Evolutionary conservation across 1,140 invertebrate species (phyloP).

Genomic region (Achatina immaculata): DNA sequence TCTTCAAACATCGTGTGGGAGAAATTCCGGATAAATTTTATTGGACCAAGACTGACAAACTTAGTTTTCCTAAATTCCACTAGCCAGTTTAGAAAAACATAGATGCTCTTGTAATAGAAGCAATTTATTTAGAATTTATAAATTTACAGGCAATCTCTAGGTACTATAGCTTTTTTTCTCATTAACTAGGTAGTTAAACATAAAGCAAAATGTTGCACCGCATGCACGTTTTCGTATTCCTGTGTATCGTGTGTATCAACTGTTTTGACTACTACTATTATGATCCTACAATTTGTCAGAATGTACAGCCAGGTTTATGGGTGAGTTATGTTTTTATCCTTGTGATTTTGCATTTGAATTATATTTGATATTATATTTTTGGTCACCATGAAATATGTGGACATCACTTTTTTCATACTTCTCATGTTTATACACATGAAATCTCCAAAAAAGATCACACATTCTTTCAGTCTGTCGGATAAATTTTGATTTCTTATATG

Average conservation of each 20-base stretch:
- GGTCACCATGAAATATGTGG: too few species aligned
- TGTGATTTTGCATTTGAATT: background rate
- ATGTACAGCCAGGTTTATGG: conserved; percentile 50
- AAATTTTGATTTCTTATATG: too few species aligned
- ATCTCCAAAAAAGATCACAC: too few species aligned
- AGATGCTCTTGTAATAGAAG: background rate
- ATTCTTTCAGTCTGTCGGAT: too few species aligned
- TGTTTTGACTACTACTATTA: conserved; percentile 39
- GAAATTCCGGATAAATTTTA: background rate
- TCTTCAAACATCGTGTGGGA: background rate
- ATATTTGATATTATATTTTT: too few species aligned
- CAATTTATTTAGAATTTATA: too few species aligned
- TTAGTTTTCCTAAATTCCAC: background rate
- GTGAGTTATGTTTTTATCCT: conserved; percentile 31
- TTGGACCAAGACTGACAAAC: background rate
- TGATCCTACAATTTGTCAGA: conserved; percentile 43
- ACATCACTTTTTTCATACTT: too few species aligned
- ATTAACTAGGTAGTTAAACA: too few species aligned
- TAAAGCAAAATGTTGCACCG: conserved; percentile 2
- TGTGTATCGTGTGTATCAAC: conserved; percentile 3
- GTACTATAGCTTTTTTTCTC: too few species aligned
- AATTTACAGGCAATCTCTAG: too few species aligned
- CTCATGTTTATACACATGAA: too few species aligned
- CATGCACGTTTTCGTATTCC: background rate
- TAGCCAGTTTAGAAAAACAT: background rate